Evolutionary conservation across 1,140 invertebrate genomes (phyloP).

Genomic region (Ceratitis capitata): DNA sequence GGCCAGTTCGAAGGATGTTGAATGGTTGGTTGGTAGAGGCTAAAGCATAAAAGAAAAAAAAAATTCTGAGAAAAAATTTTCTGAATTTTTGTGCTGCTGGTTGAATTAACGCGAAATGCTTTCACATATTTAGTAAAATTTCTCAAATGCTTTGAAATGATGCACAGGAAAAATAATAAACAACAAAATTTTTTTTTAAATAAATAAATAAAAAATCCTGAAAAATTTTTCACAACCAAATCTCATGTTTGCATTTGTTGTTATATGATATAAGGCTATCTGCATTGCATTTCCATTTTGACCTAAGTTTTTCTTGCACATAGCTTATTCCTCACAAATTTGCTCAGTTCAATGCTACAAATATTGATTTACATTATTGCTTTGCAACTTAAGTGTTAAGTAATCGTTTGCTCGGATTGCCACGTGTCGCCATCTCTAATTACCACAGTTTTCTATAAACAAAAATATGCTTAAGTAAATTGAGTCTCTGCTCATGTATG

Average conservation of each 20-base stretch:
- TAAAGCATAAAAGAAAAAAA: too few species aligned
- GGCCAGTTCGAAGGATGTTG: neutral
- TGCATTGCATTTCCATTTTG: neutral
- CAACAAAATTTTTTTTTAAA: neutral
- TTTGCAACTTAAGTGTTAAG: neutral
- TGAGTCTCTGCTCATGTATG: neutral
- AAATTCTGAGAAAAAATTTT: neutral
- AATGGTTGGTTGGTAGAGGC: too few species aligned
- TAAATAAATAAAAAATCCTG: too few species aligned
- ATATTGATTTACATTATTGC: neutral
- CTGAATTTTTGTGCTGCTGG: neutral
- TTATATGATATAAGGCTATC: neutral
- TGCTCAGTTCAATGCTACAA: neutral
- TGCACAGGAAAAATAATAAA: neutral
- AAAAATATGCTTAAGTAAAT: neutral
- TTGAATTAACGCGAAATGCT: neutral
- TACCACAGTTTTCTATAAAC: neutral
- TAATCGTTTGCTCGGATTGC: neutral
- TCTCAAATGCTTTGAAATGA: neutral
- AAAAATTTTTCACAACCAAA: too few species aligned
- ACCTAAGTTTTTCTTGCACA: neutral
- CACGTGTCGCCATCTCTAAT: conserved; percentile 10
- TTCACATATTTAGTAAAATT: neutral
- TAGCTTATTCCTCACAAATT: neutral
- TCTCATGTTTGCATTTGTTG: neutral